A percentile compares a stretch with the other conserved stretches of the same genome.
These are phyloP conservation scores for Laupala kohalensis DNA, from an alignment of 1,140 invertebrate species.

Conservation along the genomic window DNA sequence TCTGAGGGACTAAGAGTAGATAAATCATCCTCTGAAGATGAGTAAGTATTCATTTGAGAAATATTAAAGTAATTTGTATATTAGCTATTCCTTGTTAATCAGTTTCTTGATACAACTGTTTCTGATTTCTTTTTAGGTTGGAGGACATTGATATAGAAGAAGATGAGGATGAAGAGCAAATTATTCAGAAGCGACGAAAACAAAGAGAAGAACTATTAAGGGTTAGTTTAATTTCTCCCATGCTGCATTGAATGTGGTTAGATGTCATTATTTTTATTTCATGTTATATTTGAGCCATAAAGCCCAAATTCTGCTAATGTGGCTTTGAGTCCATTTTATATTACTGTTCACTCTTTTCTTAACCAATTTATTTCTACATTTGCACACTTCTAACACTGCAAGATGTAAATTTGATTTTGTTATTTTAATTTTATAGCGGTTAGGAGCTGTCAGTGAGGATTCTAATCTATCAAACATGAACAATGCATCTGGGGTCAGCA, in stretches of 20 bases:
- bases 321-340: too few relatives aligned
- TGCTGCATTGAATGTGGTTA: too few relatives aligned
- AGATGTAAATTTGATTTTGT: too few relatives aligned
- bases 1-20: conserved; percentile 62
- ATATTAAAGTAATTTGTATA: neutral
- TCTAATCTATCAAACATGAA: conserved; percentile 34
- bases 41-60: conserved; percentile 29
- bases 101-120: neutral
- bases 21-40: conserved; percentile 40
- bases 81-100: neutral
- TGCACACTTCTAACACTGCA: too few relatives aligned
- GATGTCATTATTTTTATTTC: too few relatives aligned
- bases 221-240: conserved; percentile 31
- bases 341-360: too few relatives aligned
- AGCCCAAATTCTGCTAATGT: too few relatives aligned
- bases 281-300: too few relatives aligned
- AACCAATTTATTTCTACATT: too few relatives aligned
- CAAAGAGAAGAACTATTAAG: conserved; percentile 79
- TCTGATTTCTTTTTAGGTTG: conserved; percentile 19
- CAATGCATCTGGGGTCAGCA: conserved; percentile 18
- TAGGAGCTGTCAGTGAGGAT: conserved; percentile 47
- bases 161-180: conserved; percentile 87
- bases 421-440: conserved; percentile 30
- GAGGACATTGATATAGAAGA: conserved; percentile 64
- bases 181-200: conserved; percentile 80